Base-by-base conservation (phyloP, 1,140 invertebrate genomes). In the fruit fly (Drosophila melanogaster) region DNA sequence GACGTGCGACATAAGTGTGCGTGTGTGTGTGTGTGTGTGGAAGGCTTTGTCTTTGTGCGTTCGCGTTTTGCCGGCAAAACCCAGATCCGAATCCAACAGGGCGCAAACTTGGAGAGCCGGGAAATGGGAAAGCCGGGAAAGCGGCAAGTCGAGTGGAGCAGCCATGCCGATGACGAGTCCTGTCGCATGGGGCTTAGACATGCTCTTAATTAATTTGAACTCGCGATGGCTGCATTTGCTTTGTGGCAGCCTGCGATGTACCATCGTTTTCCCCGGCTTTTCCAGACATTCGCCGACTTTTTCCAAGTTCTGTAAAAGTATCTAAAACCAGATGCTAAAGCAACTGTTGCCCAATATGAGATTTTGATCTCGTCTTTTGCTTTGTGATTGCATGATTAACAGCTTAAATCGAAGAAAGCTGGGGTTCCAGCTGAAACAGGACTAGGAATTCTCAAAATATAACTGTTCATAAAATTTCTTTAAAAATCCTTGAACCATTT, bases 41-140 rank as follows among this genome's bases (percentile, higher is more conserved):
- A 54, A 53, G 70, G 78, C 81, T 85, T 85, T 86, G 81, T 87
- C 81, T 76, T 81, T 86, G 78, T 87, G 81, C 81, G 81, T 85
- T 79, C 64, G 72, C 60, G 35, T 65, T 65, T 71, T 37, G 17
- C 60, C 19, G 24, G 76, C 44, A 81, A 74, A 49, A 78, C 57
- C 64, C 61, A 84, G 84, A 43, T 37, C 24, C 30, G 24, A 67
- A 78, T 74, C 78, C 77, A 85, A 22, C 73, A 44, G 55, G 58
- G 78, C 81, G 79, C 56, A 65, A 85, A 73, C 50, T 10, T 61
- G 75, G 50, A 76, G 77, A 62, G 73, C 57, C 49, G 14, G 19
- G 10, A 15, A 22, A 40, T 22, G 35, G 17, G 38, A 6, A 33
- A 8, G 6, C 2, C 19, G 19, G 19, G 10, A 14, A 38, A 1